Percentiles rank a stretch among this genome's conserved stretches.
Evolutionary conservation across 2,113 vertebrate species (phyloP).

Genomic region (Eidolon helvum): DNA sequence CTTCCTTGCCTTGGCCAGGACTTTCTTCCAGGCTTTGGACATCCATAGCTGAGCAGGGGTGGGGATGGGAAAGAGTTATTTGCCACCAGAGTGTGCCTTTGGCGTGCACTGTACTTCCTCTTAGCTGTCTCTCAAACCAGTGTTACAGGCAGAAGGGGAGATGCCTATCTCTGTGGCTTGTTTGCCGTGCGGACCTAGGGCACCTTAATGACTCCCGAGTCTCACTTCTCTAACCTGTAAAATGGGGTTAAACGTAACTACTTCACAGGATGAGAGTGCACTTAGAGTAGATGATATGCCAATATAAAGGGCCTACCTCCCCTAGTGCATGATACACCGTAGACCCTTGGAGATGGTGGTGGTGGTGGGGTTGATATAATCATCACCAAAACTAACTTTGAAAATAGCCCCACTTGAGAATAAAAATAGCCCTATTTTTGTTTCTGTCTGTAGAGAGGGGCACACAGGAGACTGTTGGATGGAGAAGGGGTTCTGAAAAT

Average conservation of each 20-base stretch:
- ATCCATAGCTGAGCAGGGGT: neutral
- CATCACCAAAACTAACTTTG: neutral
- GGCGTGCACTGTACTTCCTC: neutral
- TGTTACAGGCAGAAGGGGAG: rapidly evolving
- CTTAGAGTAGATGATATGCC: rapidly evolving
- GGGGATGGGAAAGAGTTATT: neutral
- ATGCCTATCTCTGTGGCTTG: neutral
- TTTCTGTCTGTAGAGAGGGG: neutral
- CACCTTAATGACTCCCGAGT: neutral
- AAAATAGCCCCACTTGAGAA: neutral
- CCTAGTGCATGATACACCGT: rapidly evolving
- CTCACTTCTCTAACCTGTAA: neutral
- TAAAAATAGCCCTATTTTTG: neutral
- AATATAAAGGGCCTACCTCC: neutral
- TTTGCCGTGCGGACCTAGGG: neutral
- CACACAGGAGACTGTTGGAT: too few species aligned
- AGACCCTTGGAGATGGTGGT: neutral
- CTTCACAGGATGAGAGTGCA: neutral
- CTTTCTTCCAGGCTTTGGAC: neutral
- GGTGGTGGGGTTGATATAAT: neutral
- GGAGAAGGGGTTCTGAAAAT: neutral
- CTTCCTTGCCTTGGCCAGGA: neutral
- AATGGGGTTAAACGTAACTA: neutral
- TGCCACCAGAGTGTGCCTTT: too few species aligned
- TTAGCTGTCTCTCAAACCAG: neutral